Conservation (phyloP, 2,888 invertebrate species). For the Ametastegia equiseti region DNA sequence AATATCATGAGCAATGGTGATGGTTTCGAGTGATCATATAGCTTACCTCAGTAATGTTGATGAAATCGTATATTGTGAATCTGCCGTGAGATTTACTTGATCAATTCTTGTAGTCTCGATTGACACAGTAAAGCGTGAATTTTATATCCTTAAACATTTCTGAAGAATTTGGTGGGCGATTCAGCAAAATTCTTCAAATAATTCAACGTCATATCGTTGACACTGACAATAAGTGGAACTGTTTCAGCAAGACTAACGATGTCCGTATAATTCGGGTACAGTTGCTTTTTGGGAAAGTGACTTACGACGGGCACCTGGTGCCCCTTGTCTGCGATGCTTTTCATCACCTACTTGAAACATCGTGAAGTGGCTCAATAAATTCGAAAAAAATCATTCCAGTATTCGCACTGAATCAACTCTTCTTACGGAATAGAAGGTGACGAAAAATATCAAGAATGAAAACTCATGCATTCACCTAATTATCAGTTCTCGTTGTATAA, state of each 20-base stretch:
- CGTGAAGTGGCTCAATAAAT: slow-evolving; percentile 77
- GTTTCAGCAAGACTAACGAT: slow-evolving; percentile 54
- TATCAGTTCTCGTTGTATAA: neutral
- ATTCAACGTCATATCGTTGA: slow-evolving; percentile 64
- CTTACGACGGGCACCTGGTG: slow-evolving; percentile 76
- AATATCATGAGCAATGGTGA: too few relatives aligned
- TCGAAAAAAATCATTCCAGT: slow-evolving; percentile 68
- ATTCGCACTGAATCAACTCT: neutral
- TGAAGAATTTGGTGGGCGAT: slow-evolving; percentile 3
- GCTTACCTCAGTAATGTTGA: slow-evolving; percentile 63
- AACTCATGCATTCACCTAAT: neutral
- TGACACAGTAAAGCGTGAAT: slow-evolving; percentile 54
- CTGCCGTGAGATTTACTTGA: slow-evolving; percentile 59
- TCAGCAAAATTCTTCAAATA: slow-evolving; percentile 43
- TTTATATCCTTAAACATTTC: slow-evolving; percentile 27
- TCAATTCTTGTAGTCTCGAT: slow-evolving; percentile 54
- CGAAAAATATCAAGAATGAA: neutral
- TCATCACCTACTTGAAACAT: slow-evolving; percentile 75
- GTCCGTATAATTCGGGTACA: slow-evolving; percentile 65
- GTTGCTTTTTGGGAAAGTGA: slow-evolving; percentile 65
- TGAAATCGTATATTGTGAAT: slow-evolving; percentile 62
- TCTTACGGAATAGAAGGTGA: neutral
- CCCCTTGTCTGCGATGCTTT: slow-evolving; percentile 75
- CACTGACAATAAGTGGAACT: slow-evolving; percentile 43
- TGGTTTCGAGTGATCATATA: neutral